phyloP scores from a whole-genome alignment of 1,140 invertebrate species.

The Hyles vespertilio region DNA sequence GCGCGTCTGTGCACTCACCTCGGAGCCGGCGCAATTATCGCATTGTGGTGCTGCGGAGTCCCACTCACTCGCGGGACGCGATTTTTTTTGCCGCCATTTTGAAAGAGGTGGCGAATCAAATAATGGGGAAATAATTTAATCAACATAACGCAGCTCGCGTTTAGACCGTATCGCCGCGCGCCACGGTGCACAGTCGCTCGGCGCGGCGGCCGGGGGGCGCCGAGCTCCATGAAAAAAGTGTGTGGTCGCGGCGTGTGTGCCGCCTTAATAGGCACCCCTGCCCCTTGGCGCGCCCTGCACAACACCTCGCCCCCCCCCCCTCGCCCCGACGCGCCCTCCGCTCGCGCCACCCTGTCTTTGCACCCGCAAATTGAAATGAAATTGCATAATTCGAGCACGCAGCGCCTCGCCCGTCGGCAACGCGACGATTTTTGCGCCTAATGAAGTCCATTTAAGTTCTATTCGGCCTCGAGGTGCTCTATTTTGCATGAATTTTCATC shows the following conservation, averaged over 20 bases:
- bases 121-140: conserved; percentile 73
- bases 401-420: conserved; percentile 16
- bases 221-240: conserved; percentile 46
- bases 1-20: too few relatives aligned
- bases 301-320: conserved; percentile 1
- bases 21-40: background rate
- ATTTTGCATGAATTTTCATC: conserved; percentile 4
- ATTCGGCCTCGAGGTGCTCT: background rate
- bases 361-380: conserved; percentile 58
- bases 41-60: background rate
- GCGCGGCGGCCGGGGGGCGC: conserved; percentile 24
- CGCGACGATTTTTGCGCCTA: conserved; percentile 45
- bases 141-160: conserved; percentile 23
- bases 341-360: conserved; percentile 24
- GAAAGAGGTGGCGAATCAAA: conserved; percentile 71
- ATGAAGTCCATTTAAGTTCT: conserved; percentile 34
- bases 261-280: conserved; percentile 37
- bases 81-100: conserved; percentile 63
- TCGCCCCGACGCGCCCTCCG: conserved; percentile 10
- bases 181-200: conserved; percentile 38
- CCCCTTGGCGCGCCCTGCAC: background rate
- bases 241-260: conserved; percentile 53
- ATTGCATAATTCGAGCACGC: conserved; percentile 62
- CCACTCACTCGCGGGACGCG: conserved; percentile 14
- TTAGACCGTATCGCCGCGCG: conserved; percentile 27